Conservation (phyloP, 2,797 vertebrate genomes). For the Valencia hispanica region DNA sequence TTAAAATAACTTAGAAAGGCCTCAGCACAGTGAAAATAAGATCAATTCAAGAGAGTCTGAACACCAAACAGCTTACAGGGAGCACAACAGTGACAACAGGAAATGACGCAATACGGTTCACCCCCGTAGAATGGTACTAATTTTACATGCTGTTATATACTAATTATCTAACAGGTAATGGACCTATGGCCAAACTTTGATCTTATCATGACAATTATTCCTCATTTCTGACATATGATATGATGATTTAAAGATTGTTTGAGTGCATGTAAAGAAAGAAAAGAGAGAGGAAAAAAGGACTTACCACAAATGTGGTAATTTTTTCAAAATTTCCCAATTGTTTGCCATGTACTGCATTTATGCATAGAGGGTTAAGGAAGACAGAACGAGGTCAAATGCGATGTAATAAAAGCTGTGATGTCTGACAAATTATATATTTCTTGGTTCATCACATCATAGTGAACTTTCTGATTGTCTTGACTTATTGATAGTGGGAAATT, state of each 20-base stretch:
- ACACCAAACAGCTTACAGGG: no score
- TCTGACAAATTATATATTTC: constrained; percentile 72
- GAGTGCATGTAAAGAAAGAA: constrained; percentile 29
- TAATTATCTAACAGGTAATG: constrained; percentile 82
- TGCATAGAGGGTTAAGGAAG: constrained; percentile 67
- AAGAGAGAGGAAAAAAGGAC: constrained; percentile 41
- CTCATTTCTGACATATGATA: constrained; percentile 82
- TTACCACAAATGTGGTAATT: constrained; percentile 60
- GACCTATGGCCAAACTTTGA: constrained; percentile 80
- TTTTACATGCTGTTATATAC: no score
- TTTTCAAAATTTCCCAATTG: constrained; percentile 42
- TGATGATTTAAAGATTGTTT: no score
- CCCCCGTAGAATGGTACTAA: constrained; percentile 82
- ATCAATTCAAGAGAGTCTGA: no score
- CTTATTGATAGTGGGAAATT: constrained; percentile 64
- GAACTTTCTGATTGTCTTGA: constrained; percentile 79
- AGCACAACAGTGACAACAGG: no score
- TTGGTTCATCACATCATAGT: constrained; percentile 74
- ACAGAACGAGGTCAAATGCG: constrained; percentile 80
- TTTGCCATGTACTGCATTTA: constrained; percentile 26
- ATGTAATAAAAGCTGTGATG: constrained; percentile 70
- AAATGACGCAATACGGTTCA: no score
- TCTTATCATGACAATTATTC: constrained; percentile 79
- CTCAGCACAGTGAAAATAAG: no score
- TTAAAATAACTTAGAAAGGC: no score